Evolutionary conservation across 2,888 invertebrate species (phyloP), one percentile per base, ranked within the genome.

Genomic region (Alloplasta piceator): DNA sequence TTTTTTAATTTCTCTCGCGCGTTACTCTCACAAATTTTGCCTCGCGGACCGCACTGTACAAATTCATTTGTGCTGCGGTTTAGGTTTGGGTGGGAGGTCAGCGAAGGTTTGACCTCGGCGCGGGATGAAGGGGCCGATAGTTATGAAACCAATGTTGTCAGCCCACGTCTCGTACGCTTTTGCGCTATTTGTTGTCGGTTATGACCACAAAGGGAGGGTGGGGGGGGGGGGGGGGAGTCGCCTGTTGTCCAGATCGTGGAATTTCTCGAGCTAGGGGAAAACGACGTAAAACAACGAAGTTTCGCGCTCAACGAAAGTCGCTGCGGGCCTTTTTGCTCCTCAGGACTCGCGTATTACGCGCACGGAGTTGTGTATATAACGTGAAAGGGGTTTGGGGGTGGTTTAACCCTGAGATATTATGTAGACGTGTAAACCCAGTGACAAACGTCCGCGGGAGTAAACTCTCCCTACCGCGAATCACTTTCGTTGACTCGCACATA

Each of bases 361-460:
- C 26, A 26, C 26, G 26, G 26, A 41, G 55, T 41, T 7, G 48
- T 14, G 7, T 52, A 26, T 9, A 46, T 46, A 63, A 43, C 26
- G 26, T 26, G 6, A 73, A 55, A 55, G 50, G 55, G 26, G 14
- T 41, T 9, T 41, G 71, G 75, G 41, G 46, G 67, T 38, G 85
- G 84, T 87, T 87, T 90, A 91, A 90, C 89, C 86, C 90, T 90
- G 90, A 91, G 91, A 90, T 91, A 92, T 92, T 90, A 90, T 87
- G 89, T 89, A 86, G 86, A 86, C 78, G 83, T 83, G 84, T 84
- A 84, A 85, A 85, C 85, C 84, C 83, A 72, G 85, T 89, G 89
- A 89, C 89, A 89, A 89, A 89, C 89, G 87, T 87, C 66, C 84
- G 79, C 75, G 79, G 78, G 81, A 77, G 72, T 77, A 78, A 52